Evolutionary conservation across 2,797 vertebrate species (phyloP).

Genomic region (Oreonectes daqikongensis): DNA sequence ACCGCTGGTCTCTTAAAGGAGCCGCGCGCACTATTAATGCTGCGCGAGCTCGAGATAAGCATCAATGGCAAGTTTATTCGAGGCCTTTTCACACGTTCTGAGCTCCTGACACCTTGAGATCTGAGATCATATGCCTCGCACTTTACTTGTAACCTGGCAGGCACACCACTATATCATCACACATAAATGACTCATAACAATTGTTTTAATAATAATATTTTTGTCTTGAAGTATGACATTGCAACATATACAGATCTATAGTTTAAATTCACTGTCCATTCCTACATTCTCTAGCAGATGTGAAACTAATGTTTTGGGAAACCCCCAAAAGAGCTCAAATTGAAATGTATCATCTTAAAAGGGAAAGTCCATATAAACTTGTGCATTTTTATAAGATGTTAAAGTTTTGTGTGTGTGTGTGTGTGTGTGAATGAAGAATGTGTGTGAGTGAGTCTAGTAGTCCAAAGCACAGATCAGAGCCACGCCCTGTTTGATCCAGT

Average conservation of each 20-base stretch:
- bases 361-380: constrained; percentile 1
- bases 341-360: constrained; percentile 16
- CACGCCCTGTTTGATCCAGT: constrained; percentile 91
- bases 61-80: background rate
- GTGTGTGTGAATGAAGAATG: constrained; percentile 1
- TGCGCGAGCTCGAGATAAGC: background rate
- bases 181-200: background rate
- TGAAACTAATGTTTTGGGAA: background rate
- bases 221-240: background rate
- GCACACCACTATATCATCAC: background rate
- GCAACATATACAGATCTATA: too few relatives aligned
- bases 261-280: background rate
- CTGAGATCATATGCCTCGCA: too few relatives aligned
- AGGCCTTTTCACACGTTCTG: background rate
- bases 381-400: background rate
- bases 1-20: constrained; percentile 70
- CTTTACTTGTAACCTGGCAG: background rate
- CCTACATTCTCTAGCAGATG: background rate
- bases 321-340: constrained; percentile 1
- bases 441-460: constrained; percentile 71
- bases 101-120: background rate
- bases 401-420: constrained; percentile 13
- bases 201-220: too few relatives aligned
- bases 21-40: constrained; percentile 44
- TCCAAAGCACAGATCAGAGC: constrained; percentile 90